Base-by-base conservation (phyloP, 2,888 invertebrate genomes). In the Drosophila cognata region DNA sequence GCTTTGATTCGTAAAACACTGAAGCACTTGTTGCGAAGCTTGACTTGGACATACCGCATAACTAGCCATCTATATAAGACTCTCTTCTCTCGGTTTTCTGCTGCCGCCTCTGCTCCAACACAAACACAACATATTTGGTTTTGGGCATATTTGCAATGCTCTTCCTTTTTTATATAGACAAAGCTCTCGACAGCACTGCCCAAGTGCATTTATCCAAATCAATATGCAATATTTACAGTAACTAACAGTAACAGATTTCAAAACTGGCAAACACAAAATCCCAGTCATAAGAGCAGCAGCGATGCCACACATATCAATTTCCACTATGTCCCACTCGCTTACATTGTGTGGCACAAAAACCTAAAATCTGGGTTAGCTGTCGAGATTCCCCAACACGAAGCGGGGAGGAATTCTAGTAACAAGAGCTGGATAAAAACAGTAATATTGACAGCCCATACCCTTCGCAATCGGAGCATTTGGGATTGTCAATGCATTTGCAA, bases 291-390 rank as follows among this genome's bases (percentile, higher is more conserved):
- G 81, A 80, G 83, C 70, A 4, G 41, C 29, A 13, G 21, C 21
- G 48, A 64, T 61, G 63, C 75, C 71, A 51, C 69, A 74, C 60
- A 70, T 61, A 55, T 63, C 70, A 75, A 70, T 60, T 71, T 74
- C 68, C 46, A 2, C 16, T 48, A 10, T 33, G 18, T 59, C 60
- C 65, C 57, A 50, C 60, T 65, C 50, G 43, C 11, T 64, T 64
- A 67, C 53, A 48, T 57, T 67, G 43, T 46, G 31, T 52, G 29
- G 56, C 48, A 82, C 72, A 63, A 74, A 90, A 78, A 74, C 67
- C 83, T 63, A 67, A 87, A 87, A 87, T 82, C 91, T 90, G 72
- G 87, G 86, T 90, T 89, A 89, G 85, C 82, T 84, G 89, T 82
- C 70, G 73, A 77, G 91, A 77, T 68, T 68, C 48, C 28, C 56